phyloP scores from a whole-genome alignment of 2,113 vertebrate species.

The Rhadina sibilatrix region DNA sequence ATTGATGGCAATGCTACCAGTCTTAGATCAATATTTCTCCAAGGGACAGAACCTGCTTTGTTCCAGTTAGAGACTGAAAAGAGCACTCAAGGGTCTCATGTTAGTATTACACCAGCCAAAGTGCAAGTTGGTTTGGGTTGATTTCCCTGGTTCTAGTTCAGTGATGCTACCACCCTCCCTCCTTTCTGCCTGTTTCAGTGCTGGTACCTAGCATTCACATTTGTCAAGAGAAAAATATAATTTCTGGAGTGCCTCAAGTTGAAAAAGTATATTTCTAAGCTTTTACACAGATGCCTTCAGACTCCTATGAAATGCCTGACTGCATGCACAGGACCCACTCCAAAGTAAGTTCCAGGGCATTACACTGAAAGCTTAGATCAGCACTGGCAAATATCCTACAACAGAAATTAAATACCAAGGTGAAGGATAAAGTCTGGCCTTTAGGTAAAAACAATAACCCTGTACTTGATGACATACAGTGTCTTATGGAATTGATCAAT shows the following conservation, averaged over 20 bases:
- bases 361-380: background rate
- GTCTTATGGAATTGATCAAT: background rate
- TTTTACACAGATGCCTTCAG: background rate
- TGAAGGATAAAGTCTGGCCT: background rate
- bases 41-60: background rate
- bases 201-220: background rate
- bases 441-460: background rate
- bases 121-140: background rate
- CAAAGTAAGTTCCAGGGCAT: too few species aligned
- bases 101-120: background rate
- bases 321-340: background rate
- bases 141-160: conserved; percentile 2
- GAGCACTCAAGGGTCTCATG: background rate
- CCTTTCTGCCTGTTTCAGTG: background rate
- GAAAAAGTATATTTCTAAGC: background rate
- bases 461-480: background rate
- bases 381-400: background rate
- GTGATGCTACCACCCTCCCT: background rate
- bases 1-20: background rate
- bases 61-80: background rate
- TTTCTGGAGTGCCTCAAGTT: background rate
- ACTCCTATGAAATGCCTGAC: background rate
- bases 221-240: background rate
- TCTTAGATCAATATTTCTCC: background rate
- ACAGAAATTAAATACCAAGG: background rate